Evolutionary conservation across 2,113 vertebrate species (phyloP).

Genomic region (Mustelus asterias): DNA sequence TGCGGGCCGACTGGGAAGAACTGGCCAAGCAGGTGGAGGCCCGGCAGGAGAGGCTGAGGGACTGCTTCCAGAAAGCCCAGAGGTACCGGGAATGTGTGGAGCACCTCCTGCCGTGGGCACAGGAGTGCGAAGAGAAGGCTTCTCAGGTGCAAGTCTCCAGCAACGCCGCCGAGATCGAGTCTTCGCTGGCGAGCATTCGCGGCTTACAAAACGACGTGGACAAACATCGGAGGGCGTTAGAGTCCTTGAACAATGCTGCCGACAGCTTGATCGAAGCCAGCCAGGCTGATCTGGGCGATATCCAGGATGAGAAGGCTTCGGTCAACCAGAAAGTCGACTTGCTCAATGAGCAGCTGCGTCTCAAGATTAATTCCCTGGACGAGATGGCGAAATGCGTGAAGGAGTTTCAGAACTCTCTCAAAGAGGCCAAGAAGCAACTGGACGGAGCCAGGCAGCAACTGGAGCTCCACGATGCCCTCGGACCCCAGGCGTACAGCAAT

Average conservation of each 20-base stretch:
- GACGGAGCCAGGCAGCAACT: slow-evolving; percentile 72
- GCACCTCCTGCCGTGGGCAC: slow-evolving; percentile 72
- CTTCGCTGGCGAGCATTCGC: slow-evolving; percentile 66
- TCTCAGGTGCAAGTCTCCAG: slow-evolving; percentile 59
- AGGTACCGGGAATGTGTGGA: slow-evolving; percentile 75
- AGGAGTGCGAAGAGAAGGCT: slow-evolving; percentile 66
- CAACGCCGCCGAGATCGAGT: slow-evolving; percentile 66
- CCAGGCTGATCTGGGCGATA: slow-evolving; percentile 66
- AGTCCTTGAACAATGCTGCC: slow-evolving; percentile 70
- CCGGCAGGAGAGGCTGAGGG: slow-evolving; percentile 65
- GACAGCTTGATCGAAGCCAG: slow-evolving; percentile 71
- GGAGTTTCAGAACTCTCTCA: slow-evolving; percentile 77
- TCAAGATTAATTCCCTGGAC: slow-evolving; percentile 73
- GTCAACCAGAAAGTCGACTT: slow-evolving; percentile 67
- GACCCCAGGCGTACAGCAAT: slow-evolving; percentile 76
- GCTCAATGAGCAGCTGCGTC: slow-evolving; percentile 69
- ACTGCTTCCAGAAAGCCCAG: slow-evolving; percentile 69
- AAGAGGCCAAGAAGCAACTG: slow-evolving; percentile 71
- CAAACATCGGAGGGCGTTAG: slow-evolving; percentile 77
- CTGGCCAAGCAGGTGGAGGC: slow-evolving; percentile 69
- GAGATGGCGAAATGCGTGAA: slow-evolving; percentile 74
- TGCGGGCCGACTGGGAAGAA: slow-evolving; percentile 78
- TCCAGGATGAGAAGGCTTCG: slow-evolving; percentile 64
- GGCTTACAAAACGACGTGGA: slow-evolving; percentile 84
- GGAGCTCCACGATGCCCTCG: slow-evolving; percentile 64